Conservation (phyloP, 2,113 vertebrate genomes). For the Conger conger region DNA sequence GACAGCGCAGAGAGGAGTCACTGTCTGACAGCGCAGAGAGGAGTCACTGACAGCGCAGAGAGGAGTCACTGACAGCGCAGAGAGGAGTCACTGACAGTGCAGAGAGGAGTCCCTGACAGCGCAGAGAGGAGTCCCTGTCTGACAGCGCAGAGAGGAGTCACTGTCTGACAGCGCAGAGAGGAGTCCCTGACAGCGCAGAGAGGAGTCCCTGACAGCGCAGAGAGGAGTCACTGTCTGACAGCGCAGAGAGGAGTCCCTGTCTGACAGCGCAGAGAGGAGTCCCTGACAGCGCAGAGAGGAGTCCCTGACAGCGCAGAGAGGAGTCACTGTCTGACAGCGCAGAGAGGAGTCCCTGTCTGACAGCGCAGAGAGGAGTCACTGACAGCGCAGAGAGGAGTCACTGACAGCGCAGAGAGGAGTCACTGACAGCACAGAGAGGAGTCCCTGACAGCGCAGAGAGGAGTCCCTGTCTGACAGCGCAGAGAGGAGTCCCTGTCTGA, state of each 20-base stretch:
- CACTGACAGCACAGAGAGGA: conserved; percentile 56
- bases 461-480: conserved; percentile 57
- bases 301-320: no score
- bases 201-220: no score
- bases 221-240: conserved; percentile 61
- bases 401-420: no score
- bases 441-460: no score
- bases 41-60: conserved; percentile 57
- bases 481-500: conserved; percentile 61
- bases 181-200: conserved; percentile 58
- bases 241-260: conserved; percentile 49
- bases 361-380: conserved; percentile 58
- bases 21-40: conserved; percentile 58
- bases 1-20: no score
- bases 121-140: conserved; percentile 61
- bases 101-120: no score
- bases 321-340: conserved; percentile 57
- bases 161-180: conserved; percentile 58
- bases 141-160: conserved; percentile 56
- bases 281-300: conserved; percentile 57
- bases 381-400: conserved; percentile 54
- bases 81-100: conserved; percentile 56
- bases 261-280: no score
- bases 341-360: no score
- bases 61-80: no score